Percentiles rank a stretch among this genome's conserved stretches.
Evolutionary conservation across 2,113 vertebrate genomes (phyloP).

Genomic region (Martes martes): DNA sequence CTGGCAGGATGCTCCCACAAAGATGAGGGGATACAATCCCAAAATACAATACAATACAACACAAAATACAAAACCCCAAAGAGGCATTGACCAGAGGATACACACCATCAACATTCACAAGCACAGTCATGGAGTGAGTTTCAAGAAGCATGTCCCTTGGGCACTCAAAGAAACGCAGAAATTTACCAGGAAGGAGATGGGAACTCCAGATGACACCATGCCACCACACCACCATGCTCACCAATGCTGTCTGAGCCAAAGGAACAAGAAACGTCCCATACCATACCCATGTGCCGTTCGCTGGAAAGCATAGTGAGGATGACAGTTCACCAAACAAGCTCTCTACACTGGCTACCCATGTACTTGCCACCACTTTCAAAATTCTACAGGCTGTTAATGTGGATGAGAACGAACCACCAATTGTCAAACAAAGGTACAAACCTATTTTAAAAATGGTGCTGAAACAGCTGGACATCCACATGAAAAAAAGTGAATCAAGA

Average conservation of each 20-base stretch:
- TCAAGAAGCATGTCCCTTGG: neutral
- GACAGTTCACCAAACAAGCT: neutral
- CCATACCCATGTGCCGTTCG: neutral
- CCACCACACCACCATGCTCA: neutral
- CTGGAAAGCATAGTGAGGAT: neutral
- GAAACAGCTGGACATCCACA: neutral
- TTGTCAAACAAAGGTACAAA: neutral
- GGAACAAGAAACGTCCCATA: neutral
- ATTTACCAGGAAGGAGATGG: neutral
- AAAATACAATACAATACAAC: too few relatives aligned
- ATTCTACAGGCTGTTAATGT: neutral
- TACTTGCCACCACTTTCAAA: neutral
- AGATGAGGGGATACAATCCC: neutral
- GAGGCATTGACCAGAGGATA: neutral
- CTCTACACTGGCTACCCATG: too few relatives aligned
- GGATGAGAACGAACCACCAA: neutral
- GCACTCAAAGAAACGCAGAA: neutral
- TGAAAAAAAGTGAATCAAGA: neutral
- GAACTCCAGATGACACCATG: neutral
- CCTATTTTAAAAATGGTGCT: neutral
- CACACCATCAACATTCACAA: neutral
- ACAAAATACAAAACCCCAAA: too few relatives aligned
- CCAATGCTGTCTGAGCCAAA: neutral
- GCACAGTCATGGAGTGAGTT: neutral
- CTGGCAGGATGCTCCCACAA: neutral